phyloP scores from a whole-genome alignment of 64 coral and sea anemone genomes.

The Stylophora pistillata region DNA sequence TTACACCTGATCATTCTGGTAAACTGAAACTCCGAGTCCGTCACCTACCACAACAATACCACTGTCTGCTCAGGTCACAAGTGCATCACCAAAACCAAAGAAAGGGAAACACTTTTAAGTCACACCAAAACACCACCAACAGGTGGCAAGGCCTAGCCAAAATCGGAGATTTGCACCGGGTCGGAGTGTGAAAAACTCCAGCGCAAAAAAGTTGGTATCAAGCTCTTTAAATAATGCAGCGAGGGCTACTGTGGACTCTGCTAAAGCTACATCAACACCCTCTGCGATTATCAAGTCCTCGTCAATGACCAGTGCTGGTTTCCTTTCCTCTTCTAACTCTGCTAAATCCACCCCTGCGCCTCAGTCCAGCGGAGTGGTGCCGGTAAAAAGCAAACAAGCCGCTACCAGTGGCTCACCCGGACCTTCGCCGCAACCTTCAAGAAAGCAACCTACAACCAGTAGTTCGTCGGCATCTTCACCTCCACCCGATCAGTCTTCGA shows the following conservation, averaged over 20 bases:
- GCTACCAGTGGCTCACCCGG: too few species aligned
- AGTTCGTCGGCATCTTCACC: too few species aligned
- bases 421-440: too few species aligned
- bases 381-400: too few species aligned
- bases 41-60: too few species aligned
- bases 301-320: background rate
- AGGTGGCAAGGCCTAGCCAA: background rate
- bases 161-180: background rate
- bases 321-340: too few species aligned
- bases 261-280: background rate
- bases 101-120: background rate
- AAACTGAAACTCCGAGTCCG: background rate
- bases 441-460: too few species aligned
- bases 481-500: too few species aligned
- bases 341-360: too few species aligned
- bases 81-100: background rate
- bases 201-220: background rate
- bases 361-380: too few species aligned
- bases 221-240: background rate
- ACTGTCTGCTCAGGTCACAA: background rate
- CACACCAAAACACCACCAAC: conserved; percentile 3
- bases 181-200: background rate
- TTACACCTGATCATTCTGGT: background rate
- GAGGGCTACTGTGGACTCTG: too few species aligned
- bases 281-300: background rate